Conservation (phyloP, 2,888 invertebrate species). For the Amphiduros pacificus region DNA sequence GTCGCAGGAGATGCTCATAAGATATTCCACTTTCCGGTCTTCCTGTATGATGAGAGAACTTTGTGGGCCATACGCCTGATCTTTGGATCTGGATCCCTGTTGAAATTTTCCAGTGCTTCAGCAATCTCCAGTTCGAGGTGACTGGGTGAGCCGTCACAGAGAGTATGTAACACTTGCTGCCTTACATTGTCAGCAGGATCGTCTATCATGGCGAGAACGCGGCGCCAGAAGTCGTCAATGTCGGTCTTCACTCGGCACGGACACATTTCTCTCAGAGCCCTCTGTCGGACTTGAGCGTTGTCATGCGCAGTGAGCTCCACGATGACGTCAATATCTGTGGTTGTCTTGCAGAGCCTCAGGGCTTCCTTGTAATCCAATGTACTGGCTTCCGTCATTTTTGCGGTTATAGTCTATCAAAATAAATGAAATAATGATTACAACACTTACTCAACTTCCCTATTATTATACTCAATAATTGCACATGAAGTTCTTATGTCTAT, state of each 20-base stretch:
- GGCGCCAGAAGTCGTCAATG: conserved; percentile 50
- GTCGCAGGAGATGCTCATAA: too few species aligned
- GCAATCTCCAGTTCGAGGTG: conserved; percentile 51
- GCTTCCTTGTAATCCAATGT: too few species aligned
- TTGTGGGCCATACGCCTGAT: conserved; percentile 53
- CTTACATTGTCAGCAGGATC: conserved; percentile 48
- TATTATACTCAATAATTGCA: too few species aligned
- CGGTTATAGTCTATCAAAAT: too few species aligned
- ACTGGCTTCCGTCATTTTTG: too few species aligned
- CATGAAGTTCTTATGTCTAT: too few species aligned
- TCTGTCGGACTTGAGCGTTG: conserved; percentile 47
- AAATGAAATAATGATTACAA: too few species aligned
- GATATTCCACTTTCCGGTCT: conserved; percentile 56
- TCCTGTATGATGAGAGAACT: conserved; percentile 45
- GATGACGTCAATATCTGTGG: conserved; percentile 50
- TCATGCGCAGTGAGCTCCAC: conserved; percentile 48
- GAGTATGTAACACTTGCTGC: conserved; percentile 54
- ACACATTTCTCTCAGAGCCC: conserved; percentile 54
- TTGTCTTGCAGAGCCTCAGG: conserved; percentile 43
- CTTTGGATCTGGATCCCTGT: conserved; percentile 46
- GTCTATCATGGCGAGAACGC: conserved; percentile 50
- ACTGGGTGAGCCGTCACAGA: conserved; percentile 55
- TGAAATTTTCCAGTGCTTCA: conserved; percentile 49
- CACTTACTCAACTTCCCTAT: too few species aligned
- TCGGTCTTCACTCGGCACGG: conserved; percentile 55